Percentiles rank a stretch among this genome's conserved stretches.
Conservation (phyloP, 2,888 invertebrate genomes). For the Lasioglossum calceatum region DNA sequence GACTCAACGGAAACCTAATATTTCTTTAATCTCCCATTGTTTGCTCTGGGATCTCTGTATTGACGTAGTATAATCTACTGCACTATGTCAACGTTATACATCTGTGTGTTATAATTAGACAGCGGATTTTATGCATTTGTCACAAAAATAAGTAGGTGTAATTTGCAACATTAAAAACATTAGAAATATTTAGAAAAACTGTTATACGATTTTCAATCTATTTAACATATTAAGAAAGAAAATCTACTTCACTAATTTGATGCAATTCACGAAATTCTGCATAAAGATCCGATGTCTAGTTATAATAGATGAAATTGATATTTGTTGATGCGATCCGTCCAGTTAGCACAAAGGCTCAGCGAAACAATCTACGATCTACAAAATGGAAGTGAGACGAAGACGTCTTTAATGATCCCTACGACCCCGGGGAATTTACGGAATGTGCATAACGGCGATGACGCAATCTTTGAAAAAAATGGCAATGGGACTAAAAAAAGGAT, state of each 20-base stretch:
- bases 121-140: too few relatives aligned
- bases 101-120: not conserved
- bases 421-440: conserved; percentile 61
- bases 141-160: too few relatives aligned
- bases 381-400: conserved; percentile 21
- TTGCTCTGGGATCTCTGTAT: not conserved
- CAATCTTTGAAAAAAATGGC: conserved; percentile 63
- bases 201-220: too few relatives aligned
- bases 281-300: too few relatives aligned
- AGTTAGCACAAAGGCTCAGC: not conserved
- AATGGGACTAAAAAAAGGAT: conserved; percentile 12
- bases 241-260: too few relatives aligned
- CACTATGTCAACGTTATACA: not conserved
- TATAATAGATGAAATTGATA: not conserved
- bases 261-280: too few relatives aligned
- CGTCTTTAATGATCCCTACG: conserved; percentile 60
- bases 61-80: not conserved
- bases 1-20: conserved; percentile 19
- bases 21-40: conserved; percentile 5
- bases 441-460: conserved; percentile 69
- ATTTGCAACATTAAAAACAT: too few relatives aligned
- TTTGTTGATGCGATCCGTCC: not conserved
- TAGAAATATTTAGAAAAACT: too few relatives aligned
- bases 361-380: conserved; percentile 33
- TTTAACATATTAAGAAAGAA: too few relatives aligned